Percentiles rank a stretch among this genome's conserved stretches.
These are phyloP conservation scores for Gymnothorax reevesii DNA, from an alignment of 2,797 vertebrate species.

Conservation along the genomic window DNA sequence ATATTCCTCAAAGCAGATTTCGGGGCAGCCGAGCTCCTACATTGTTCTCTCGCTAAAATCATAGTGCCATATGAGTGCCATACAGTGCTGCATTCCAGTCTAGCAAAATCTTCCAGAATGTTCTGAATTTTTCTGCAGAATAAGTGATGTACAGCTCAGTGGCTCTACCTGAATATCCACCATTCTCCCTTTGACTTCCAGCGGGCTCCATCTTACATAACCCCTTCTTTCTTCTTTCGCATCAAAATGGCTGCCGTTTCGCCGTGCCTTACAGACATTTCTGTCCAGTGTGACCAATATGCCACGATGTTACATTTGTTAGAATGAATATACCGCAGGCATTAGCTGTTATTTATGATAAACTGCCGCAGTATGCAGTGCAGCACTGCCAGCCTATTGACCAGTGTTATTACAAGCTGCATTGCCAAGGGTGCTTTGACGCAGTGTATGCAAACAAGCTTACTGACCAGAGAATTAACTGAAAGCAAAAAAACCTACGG, in stretches of 20 bases:
- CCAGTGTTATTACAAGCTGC: conserved; percentile 35
- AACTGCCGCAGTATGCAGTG: conserved; percentile 35
- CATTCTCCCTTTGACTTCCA: background rate
- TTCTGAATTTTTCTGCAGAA: background rate
- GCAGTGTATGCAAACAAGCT: conserved; percentile 29
- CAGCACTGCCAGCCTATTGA: conserved; percentile 30
- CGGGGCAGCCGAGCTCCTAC: background rate
- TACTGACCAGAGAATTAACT: conserved; percentile 44
- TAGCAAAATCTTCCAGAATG: background rate
- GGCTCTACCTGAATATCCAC: background rate
- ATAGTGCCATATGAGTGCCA: background rate
- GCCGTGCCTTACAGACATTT: conserved; percentile 41
- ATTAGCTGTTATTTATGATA: conserved; percentile 42
- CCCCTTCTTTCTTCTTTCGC: background rate
- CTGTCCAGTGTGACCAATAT: conserved; percentile 24
- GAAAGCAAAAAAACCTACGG: conserved; percentile 42
- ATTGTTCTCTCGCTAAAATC: background rate
- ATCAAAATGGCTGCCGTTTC: conserved; percentile 32
- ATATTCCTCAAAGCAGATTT: background rate
- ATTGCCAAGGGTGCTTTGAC: background rate
- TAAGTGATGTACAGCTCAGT: background rate
- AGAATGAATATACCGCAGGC: conserved; percentile 38
- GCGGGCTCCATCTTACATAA: conserved; percentile 24
- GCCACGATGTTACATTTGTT: conserved; percentile 32
- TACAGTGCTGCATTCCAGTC: background rate